A percentile compares a stretch with the other conserved stretches of the same genome.
phyloP scores from a whole-genome alignment of 2,797 vertebrate species.

The Melanotaenia nigrans region DNA sequence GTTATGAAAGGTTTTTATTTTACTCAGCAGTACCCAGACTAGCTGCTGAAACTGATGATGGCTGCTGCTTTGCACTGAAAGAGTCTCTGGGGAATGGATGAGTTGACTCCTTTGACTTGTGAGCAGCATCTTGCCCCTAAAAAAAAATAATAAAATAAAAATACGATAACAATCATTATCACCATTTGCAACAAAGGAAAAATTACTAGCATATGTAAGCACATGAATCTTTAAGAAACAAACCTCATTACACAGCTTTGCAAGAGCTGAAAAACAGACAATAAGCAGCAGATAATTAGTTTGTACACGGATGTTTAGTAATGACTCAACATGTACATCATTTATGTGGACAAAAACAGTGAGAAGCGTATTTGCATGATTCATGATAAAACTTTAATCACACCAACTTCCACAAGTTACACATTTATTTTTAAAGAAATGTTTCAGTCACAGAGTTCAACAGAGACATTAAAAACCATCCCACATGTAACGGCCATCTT shows the following conservation, averaged over 20 bases:
- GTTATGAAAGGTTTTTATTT: slow-evolving; percentile 37
- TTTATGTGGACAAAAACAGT: slow-evolving; percentile 6
- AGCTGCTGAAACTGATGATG: slow-evolving; percentile 38
- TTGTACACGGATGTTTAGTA: slow-evolving; percentile 6
- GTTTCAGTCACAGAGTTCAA: slow-evolving; percentile 11
- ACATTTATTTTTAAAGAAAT: slow-evolving; percentile 6
- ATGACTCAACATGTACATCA: slow-evolving; percentile 25
- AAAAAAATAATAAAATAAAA: not conserved
- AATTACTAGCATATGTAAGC: slow-evolving; percentile 1
- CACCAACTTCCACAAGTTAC: slow-evolving; percentile 27
- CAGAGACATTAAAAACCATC: slow-evolving; percentile 3
- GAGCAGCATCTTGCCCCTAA: slow-evolving; percentile 33
- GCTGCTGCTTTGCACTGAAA: slow-evolving; percentile 61
- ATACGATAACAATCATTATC: not conserved
- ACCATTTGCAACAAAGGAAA: not conserved
- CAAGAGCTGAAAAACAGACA: slow-evolving; percentile 64
- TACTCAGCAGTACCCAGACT: slow-evolving; percentile 70
- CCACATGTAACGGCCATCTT: slow-evolving; percentile 26
- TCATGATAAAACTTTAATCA: slow-evolving; percentile 15
- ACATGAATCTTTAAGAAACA: not conserved
- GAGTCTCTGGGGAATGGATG: slow-evolving; percentile 57
- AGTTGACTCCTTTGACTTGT: slow-evolving; percentile 50
- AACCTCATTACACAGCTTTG: slow-evolving; percentile 63
- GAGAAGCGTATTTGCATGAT: not conserved
- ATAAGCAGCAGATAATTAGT: slow-evolving; percentile 24